Percentiles rank a stretch among this genome's conserved stretches.
phyloP scores from a whole-genome alignment of 2,797 vertebrate genomes.

The Karalla daura region DNA sequence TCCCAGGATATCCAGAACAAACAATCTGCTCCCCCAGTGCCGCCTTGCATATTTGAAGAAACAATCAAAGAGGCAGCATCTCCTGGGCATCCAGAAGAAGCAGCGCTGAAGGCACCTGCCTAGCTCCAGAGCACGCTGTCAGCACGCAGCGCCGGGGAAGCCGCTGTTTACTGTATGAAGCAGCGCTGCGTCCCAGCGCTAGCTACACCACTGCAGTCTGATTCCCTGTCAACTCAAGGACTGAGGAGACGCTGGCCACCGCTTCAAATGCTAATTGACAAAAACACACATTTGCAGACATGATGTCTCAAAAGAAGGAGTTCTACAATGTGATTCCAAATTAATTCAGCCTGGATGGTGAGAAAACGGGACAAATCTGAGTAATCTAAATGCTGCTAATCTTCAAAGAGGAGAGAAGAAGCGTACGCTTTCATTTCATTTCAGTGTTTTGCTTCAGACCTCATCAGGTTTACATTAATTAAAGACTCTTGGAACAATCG shows the following conservation, averaged over 20 bases:
- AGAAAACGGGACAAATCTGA: no score
- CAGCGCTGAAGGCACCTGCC: slow-evolving; percentile 66
- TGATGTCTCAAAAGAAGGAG: no score
- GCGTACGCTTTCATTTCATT: not conserved
- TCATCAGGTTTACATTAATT: not conserved
- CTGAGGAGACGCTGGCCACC: slow-evolving; percentile 14
- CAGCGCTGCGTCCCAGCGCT: slow-evolving; percentile 23
- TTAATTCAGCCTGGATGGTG: no score
- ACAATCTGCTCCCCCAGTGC: slow-evolving; percentile 79
- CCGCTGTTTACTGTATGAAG: slow-evolving; percentile 64
- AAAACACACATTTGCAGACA: no score
- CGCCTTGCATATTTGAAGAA: slow-evolving; percentile 86
- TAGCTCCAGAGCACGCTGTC: slow-evolving; percentile 58
- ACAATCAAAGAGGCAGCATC: slow-evolving; percentile 86
- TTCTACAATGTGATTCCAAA: no score
- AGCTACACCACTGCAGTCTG: slow-evolving; percentile 26
- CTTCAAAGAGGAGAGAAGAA: not conserved
- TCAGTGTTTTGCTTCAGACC: not conserved
- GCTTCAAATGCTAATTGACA: no score
- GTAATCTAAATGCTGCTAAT: no score
- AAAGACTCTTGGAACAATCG: not conserved
- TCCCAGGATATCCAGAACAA: slow-evolving; percentile 84
- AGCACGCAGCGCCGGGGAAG: slow-evolving; percentile 64
- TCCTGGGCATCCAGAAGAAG: slow-evolving; percentile 77
- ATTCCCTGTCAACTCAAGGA: slow-evolving; percentile 43